Conservation (phyloP, 2,113 vertebrate genomes). For the pig (Sus scrofa) region T2T-Sscrofa CM000813.6:83510501-83511000, state of each 20-base stretch:
- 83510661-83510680: accelerated
- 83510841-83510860: background rate
- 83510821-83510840: background rate
- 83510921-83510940: background rate
- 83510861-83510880: too few species aligned
- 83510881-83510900: background rate
- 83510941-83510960: background rate
- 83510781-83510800: background rate
- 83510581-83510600: background rate
- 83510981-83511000: accelerated
- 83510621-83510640: background rate
- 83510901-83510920: background rate
- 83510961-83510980: background rate
- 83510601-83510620: background rate
- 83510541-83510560: background rate
- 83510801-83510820: background rate
- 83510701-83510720: background rate
- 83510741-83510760: accelerated
- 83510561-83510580: background rate
- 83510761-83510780: background rate
- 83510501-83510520: too few species aligned
- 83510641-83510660: background rate
- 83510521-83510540: background rate
- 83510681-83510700: background rate
- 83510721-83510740: background rate